phyloP scores from a whole-genome alignment of 2,797 vertebrate genomes.

The Gambelia wislizenii region DNA sequence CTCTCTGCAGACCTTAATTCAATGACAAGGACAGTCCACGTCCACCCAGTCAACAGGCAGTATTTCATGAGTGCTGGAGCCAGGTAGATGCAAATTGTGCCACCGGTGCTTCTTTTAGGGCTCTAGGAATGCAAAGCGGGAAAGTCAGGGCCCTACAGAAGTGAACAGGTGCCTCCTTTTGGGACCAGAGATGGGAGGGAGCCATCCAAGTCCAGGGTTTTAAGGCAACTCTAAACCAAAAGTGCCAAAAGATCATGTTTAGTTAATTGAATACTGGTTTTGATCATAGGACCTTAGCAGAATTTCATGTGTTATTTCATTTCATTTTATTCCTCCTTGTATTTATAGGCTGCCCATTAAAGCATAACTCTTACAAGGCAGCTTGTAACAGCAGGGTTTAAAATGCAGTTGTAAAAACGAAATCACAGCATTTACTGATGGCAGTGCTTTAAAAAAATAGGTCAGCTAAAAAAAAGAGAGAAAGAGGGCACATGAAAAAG shows the following conservation, averaged over 20 bases:
- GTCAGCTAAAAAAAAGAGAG: no score
- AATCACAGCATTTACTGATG: no score
- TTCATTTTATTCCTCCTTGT: background rate
- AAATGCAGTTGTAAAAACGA: no score
- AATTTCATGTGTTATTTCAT: background rate
- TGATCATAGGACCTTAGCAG: background rate
- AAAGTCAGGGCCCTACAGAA: background rate
- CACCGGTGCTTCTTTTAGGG: background rate
- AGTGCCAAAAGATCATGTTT: background rate
- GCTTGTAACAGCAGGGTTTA: no score
- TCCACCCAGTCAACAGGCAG: constrained; percentile 87
- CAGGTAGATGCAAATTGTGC: constrained; percentile 69
- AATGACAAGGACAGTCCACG: constrained; percentile 79
- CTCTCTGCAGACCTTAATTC: constrained; percentile 75
- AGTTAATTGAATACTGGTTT: background rate
- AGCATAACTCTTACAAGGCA: background rate
- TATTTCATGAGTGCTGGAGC: constrained; percentile 86
- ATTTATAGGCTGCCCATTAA: background rate
- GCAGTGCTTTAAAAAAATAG: no score
- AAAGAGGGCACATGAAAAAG: no score
- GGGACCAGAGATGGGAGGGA: background rate
- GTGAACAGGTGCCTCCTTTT: background rate
- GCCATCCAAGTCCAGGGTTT: background rate
- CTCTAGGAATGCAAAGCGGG: no score
- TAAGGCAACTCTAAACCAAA: no score